These are phyloP conservation scores for Zaprionus gabonicus DNA, from an alignment of 1,140 invertebrate species.

Conservation along the genomic window DNA sequence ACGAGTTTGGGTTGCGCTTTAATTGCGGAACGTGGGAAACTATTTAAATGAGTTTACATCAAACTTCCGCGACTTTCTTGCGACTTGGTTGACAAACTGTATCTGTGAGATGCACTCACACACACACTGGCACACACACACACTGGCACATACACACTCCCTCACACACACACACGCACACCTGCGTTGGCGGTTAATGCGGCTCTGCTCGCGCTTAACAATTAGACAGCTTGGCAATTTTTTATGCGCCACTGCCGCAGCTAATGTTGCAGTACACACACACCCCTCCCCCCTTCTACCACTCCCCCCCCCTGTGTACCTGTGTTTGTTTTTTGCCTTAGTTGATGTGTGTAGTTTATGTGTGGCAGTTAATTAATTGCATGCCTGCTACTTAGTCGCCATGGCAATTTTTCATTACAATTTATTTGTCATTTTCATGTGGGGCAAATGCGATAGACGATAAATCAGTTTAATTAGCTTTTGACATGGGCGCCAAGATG, in stretches of 20 bases:
- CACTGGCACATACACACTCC: constrained; percentile 1
- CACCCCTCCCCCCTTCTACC: too few species aligned
- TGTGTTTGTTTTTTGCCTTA: constrained; percentile 30
- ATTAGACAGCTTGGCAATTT: constrained; percentile 70
- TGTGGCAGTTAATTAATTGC: constrained; percentile 72
- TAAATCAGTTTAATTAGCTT: constrained; percentile 74
- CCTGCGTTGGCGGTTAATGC: constrained; percentile 49
- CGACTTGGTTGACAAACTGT: constrained; percentile 39
- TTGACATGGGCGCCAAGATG: constrained; percentile 66
- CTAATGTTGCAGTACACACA: constrained; percentile 33
- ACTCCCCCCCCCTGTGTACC: too few species aligned
- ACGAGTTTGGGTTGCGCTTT: constrained; percentile 57
- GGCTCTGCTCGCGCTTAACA: constrained; percentile 69
- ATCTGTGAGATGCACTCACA: constrained; percentile 56
- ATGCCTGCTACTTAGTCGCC: constrained; percentile 68
- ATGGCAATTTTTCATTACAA: constrained; percentile 62
- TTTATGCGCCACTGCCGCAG: constrained; percentile 20
- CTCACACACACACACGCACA: constrained; percentile 9
- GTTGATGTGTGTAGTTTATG: constrained; percentile 50
- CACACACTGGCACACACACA: background rate
- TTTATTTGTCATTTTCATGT: constrained; percentile 79
- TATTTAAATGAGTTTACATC: constrained; percentile 66
- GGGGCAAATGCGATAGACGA: constrained; percentile 26
- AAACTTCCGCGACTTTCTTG: constrained; percentile 22
- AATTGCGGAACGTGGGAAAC: constrained; percentile 79